A percentile compares a stretch with the other conserved stretches of the same genome.
These are phyloP conservation scores for Plodia interpunctella DNA, from an alignment of 1,140 invertebrate genomes.

Conservation along the genomic window DNA sequence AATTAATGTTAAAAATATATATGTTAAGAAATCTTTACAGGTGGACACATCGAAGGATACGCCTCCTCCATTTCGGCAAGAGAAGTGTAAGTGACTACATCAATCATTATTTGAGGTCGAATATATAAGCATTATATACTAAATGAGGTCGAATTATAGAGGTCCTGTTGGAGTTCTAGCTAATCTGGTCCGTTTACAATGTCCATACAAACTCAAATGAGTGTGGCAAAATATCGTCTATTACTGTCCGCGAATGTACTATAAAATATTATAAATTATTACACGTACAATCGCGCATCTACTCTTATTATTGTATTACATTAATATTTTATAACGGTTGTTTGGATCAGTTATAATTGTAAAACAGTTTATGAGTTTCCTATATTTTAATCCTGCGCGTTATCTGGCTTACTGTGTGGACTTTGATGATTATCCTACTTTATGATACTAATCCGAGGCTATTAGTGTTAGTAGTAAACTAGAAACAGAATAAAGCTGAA, in stretches of 20 bases:
- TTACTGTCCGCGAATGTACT: conserved; percentile 24
- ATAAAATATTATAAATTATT: conserved; percentile 28
- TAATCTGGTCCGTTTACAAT: no score
- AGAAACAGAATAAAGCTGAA: neutral
- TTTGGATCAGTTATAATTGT: conserved; percentile 14
- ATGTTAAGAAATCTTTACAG: no score
- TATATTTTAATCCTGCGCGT: conserved; percentile 8
- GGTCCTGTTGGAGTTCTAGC: no score
- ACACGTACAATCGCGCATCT: conserved; percentile 15
- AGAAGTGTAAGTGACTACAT: conserved; percentile 29
- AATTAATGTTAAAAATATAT: no score
- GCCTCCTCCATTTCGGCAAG: conserved; percentile 31
- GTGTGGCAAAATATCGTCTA: conserved; percentile 24
- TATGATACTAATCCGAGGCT: neutral
- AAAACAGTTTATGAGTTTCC: conserved; percentile 2
- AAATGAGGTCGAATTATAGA: no score
- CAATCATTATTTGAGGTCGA: conserved; percentile 34
- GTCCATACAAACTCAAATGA: conserved; percentile 17
- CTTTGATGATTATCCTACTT: neutral
- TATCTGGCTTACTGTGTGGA: conserved; percentile 14
- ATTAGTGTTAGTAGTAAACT: neutral
- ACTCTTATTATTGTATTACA: neutral
- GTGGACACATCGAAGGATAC: conserved; percentile 21
- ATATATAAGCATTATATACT: no score
- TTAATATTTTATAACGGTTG: conserved; percentile 7